Evolutionary conservation across 1,140 invertebrate species (phyloP), one percentile per base, ranked within the genome.

Genomic region (Drosophila paulistorum): DNA sequence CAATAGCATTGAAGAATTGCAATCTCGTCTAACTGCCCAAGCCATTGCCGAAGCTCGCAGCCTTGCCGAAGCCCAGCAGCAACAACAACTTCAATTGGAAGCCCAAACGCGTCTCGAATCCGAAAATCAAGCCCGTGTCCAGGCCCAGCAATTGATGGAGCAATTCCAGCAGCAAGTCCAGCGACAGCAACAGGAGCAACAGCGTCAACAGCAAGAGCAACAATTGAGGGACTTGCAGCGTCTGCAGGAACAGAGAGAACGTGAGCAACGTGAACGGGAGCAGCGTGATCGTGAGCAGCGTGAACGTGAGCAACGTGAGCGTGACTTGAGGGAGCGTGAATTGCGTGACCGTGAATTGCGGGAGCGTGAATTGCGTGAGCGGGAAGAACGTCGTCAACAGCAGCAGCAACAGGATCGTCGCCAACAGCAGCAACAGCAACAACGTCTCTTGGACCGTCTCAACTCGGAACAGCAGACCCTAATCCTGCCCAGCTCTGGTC

Each of bases 151-250:
- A 57, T 42, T 91, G 37, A 91, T 91, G 87, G 90, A 91, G 20
- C 90, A 91, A 59, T 91, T 91, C 63, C 90, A 91, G 62, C 90
- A 90, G 61, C 90, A 91, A 68, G 87, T 87, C 9, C 90, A 91
- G 41, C 83, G 81, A 54, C 90, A 91, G 33, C 83, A 84, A 41
- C 79, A 77, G 64, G 71, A 70, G 1, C 82, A 90, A 41, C 83
- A 90, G 68, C 90, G 86, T 9, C 77, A 78, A 37, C 83, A 89
- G 58, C 79, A 91, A 65, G 83, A 90, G 37, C 83, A 89, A n/a
- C 84, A 91, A n/a, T 58, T 87, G 37, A 77, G 80, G 9, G 80
- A 89, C 1, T 57, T 77, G 1, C 83, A 87, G 54, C 74, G 71
- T 0, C 51, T 71, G 23, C 82, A 84, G 51, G 77, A 81, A 51